A percentile compares a stretch with the other conserved stretches of the same genome.
These are phyloP conservation scores for Megaceryle torquata DNA, from an alignment of 2,113 vertebrate genomes.

Conservation along the genomic window DNA sequence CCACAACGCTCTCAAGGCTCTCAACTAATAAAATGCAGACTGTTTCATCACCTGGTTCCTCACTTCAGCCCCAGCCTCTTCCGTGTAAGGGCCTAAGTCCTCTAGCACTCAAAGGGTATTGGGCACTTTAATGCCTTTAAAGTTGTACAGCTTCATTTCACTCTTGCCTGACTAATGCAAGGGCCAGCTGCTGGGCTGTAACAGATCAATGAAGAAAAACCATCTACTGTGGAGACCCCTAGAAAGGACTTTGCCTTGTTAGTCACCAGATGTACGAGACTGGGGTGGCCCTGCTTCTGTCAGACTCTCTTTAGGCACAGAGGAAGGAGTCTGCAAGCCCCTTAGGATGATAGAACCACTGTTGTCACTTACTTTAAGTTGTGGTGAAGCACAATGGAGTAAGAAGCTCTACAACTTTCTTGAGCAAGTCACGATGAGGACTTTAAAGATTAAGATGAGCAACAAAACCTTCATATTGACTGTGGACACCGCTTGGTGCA, in stretches of 20 bases:
- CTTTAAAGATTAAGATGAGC: background rate
- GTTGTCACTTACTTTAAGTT: background rate
- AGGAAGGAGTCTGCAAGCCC: background rate
- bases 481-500: rapidly evolving
- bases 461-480: background rate
- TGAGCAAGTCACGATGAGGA: background rate
- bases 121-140: background rate
- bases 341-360: rapidly evolving
- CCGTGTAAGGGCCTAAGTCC: background rate
- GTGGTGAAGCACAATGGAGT: background rate
- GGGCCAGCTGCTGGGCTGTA: background rate
- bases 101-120: background rate
- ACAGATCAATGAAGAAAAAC: background rate
- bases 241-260: background rate
- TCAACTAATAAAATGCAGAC: background rate
- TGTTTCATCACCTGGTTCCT: background rate
- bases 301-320: background rate
- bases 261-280: background rate
- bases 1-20: background rate
- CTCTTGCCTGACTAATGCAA: background rate
- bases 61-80: background rate
- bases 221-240: background rate
- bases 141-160: background rate
- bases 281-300: background rate
- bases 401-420: background rate